phyloP scores from a whole-genome alignment of 1,140 invertebrate species.

The Papilio polytes region DNA sequence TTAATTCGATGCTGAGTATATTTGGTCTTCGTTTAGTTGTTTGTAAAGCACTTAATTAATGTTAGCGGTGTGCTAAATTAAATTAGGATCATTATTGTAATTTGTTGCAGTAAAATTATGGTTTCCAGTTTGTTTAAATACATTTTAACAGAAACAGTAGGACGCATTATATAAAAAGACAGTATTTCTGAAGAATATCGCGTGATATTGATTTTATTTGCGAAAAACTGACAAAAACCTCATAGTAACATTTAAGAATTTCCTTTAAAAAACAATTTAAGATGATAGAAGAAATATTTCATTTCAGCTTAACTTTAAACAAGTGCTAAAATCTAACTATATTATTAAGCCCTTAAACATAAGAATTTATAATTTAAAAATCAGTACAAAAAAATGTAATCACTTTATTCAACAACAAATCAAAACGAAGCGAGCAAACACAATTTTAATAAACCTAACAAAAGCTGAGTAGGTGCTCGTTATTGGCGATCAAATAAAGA shows the following conservation, averaged over 20 bases:
- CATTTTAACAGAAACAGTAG: background rate
- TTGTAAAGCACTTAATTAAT: slow-evolving; percentile 33
- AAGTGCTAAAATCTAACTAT: too few relatives aligned
- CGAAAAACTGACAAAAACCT: too few relatives aligned
- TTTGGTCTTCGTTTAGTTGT: slow-evolving; percentile 38
- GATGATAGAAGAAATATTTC: too few relatives aligned
- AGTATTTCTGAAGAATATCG: background rate
- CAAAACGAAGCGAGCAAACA: slow-evolving; percentile 48
- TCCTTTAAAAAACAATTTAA: too few relatives aligned
- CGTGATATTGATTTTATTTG: background rate
- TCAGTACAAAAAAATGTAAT: slow-evolving; percentile 5
- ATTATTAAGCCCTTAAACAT: background rate
- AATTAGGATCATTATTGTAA: background rate
- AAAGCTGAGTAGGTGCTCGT: slow-evolving; percentile 50
- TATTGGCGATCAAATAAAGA: slow-evolving; percentile 68
- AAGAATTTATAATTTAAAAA: background rate
- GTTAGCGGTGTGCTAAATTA: slow-evolving; percentile 19
- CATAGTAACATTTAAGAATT: too few relatives aligned
- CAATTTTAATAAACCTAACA: slow-evolving; percentile 54
- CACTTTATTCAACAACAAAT: slow-evolving; percentile 34
- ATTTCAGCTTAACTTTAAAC: too few relatives aligned
- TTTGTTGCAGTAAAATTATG: background rate
- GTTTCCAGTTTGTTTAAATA: background rate
- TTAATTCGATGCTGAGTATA: slow-evolving; percentile 34
- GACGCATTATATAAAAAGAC: background rate